phyloP scores from a whole-genome alignment of 2,797 vertebrate genomes.

The Neosilurus hyrtlii region DNA sequence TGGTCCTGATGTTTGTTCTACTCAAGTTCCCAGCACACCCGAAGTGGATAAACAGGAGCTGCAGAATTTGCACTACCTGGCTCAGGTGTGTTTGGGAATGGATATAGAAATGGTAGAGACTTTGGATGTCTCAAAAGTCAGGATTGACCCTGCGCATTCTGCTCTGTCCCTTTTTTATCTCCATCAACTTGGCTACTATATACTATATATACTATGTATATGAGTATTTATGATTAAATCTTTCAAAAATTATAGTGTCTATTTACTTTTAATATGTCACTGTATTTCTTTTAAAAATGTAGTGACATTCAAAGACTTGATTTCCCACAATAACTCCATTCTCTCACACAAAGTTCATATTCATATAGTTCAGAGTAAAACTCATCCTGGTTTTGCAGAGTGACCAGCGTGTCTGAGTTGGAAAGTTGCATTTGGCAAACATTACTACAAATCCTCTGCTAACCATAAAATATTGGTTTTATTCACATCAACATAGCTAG shows the following conservation, averaged over 20 bases:
- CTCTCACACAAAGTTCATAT: no score
- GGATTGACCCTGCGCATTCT: no score
- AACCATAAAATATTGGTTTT: not conserved
- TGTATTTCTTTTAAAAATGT: not conserved
- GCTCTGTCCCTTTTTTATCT: no score
- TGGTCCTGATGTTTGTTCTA: slow-evolving; percentile 16
- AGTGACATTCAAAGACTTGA: not conserved
- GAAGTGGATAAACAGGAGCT: slow-evolving; percentile 3
- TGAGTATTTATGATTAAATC: no score
- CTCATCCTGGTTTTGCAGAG: not conserved
- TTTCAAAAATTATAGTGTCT: not conserved
- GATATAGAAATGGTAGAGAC: not conserved
- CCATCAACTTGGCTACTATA: no score
- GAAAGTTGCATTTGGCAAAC: not conserved
- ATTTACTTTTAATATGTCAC: not conserved
- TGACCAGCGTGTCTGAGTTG: not conserved
- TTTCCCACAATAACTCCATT: not conserved
- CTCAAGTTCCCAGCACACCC: not conserved
- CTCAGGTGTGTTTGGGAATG: slow-evolving; percentile 3
- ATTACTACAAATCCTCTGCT: not conserved
- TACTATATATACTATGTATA: no score
- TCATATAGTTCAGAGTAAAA: not conserved
- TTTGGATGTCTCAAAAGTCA: not conserved
- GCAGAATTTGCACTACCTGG: not conserved
- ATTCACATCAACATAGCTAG: not conserved